Evolutionary conservation across 2,888 invertebrate species (phyloP), one percentile per base, ranked within the genome.

Genomic region (Lepidocyrtinus sp.): DNA sequence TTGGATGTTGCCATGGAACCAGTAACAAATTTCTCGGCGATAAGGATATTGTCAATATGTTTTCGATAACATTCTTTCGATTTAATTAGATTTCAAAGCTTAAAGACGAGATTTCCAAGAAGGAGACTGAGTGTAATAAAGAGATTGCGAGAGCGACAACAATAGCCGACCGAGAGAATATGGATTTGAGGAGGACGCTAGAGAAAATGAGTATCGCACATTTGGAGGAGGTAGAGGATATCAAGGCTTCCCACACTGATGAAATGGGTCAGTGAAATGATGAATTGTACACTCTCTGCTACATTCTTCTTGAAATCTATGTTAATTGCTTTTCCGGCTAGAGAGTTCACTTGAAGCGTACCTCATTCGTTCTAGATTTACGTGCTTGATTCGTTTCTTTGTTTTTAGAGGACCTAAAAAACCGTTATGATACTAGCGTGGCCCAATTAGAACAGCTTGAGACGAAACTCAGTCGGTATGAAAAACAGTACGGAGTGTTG

Each of bases 151-250:
- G 91, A 65, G 91, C 92, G 0, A 91, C 92, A 88, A 91, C 92
- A 78, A 92, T 91, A 83, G 92, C 93, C 0, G 94, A 94, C 88
- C 90, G 92, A 89, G 92, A 93, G 87, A 90, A 93, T 64, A 89
- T 93, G 87, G 94, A 94, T 87, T 90, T 94, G 69, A 90, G 94
- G 64, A 90, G 92, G 85, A 91, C 94, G 75, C 90, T 94, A 88
- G 92, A 93, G 87, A 93, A 93, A 88, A 92, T 94, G 75, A 94
- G 94, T 87, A 92, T 93, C 88, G 91, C 91, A 5, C 93, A 94
- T 88, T 92, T 93, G 64, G 93, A 93, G 82, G 92, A 93, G 86
- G 90, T 93, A 7, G 94, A 94, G 83, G 91, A 92, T 83, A 88
- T 94, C 87, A 91, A 90, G 17, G 91, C 91, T 75, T 89, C 91